Percentiles rank a stretch among this genome's conserved stretches.
These are phyloP conservation scores for Parauchenoglanis punctatus DNA, from an alignment of 2,797 vertebrate species.

Conservation along the genomic window DNA sequence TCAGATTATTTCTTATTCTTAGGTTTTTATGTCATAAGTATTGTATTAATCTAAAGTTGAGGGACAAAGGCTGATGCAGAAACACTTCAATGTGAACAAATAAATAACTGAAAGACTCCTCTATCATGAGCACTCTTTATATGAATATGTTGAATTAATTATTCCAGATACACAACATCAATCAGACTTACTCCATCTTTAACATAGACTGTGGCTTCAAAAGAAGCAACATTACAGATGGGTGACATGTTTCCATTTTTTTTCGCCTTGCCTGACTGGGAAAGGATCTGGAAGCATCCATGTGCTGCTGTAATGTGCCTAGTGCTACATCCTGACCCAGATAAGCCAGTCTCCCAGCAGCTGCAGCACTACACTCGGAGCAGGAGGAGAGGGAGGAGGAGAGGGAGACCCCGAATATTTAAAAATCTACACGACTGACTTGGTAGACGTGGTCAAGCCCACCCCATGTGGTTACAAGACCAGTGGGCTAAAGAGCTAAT, in stretches of 20 bases:
- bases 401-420: constrained; percentile 43
- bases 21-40: neutral
- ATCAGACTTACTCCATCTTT: neutral
- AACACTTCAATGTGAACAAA: neutral
- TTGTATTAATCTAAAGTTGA: neutral
- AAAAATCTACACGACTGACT: constrained; percentile 28
- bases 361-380: constrained; percentile 7
- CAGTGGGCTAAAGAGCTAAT: neutral
- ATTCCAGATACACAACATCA: neutral
- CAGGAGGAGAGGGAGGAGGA: constrained; percentile 7
- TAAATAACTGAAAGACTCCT: neutral
- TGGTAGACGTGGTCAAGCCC: constrained; percentile 24
- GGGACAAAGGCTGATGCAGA: neutral
- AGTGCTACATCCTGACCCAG: constrained; percentile 54
- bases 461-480: constrained; percentile 9
- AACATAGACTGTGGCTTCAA: neutral
- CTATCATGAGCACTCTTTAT: neutral
- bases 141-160: neutral
- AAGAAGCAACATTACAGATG: neutral
- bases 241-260: constrained; percentile 9
- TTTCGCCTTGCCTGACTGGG: constrained; percentile 22
- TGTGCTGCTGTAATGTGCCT: constrained; percentile 39
- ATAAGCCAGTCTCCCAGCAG: constrained; percentile 48
- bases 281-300: constrained; percentile 42
- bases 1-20: neutral